These are phyloP conservation scores for Syritta pipiens DNA, from an alignment of 2,888 invertebrate genomes.

Conservation along the genomic window DNA sequence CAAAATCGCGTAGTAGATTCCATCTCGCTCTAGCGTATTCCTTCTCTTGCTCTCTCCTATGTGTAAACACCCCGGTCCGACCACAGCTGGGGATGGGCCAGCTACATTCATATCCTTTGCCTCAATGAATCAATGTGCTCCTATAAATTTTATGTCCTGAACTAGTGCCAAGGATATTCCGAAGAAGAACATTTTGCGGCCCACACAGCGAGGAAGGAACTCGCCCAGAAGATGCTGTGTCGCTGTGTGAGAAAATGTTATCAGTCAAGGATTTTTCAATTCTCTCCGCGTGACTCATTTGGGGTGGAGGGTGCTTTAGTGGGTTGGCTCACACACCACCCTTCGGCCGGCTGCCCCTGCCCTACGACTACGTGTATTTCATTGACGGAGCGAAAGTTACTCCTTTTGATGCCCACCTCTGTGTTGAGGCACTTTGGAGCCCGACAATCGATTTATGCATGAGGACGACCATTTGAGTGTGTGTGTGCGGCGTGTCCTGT, in stretches of 20 bases:
- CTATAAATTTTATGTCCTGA: conserved; percentile 54
- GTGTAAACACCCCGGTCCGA: too few species aligned
- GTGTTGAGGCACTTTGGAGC: conserved; percentile 45
- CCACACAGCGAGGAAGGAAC: conserved; percentile 47
- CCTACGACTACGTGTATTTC: conserved; percentile 51
- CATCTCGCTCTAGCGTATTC: neutral
- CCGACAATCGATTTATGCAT: conserved; percentile 3
- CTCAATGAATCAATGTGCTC: conserved; percentile 62
- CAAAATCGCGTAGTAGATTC: conserved; percentile 25
- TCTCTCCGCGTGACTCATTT: conserved; percentile 51
- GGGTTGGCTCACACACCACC: too few species aligned
- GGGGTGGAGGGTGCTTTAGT: too few species aligned
- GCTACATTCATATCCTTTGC: conserved; percentile 47
- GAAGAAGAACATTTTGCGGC: conserved; percentile 32
- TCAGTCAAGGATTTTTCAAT: conserved; percentile 67
- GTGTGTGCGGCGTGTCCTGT: conserved; percentile 5
- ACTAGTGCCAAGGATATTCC: conserved; percentile 41
- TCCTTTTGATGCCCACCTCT: conserved; percentile 50
- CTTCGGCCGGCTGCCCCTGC: neutral
- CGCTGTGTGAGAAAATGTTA: conserved; percentile 56
- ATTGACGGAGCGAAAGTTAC: conserved; percentile 66
- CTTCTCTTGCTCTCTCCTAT: neutral
- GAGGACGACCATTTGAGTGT: neutral
- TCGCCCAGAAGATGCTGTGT: conserved; percentile 32
- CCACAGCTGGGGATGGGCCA: neutral